phyloP scores from a whole-genome alignment of 2,113 vertebrate species.

The Sorex araneus region DNA sequence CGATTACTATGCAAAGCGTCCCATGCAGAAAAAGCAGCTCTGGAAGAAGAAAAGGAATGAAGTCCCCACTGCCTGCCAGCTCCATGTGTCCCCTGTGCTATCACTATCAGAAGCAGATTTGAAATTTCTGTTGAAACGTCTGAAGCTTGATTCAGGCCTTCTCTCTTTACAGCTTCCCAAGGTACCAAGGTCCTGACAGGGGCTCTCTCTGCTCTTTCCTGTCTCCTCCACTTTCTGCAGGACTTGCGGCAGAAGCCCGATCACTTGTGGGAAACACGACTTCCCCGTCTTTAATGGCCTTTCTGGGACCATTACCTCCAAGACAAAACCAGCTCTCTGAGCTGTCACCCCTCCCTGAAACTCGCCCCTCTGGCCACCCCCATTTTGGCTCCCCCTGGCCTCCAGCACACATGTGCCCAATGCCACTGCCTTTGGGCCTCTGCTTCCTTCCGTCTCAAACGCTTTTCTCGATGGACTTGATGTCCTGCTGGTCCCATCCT shows the following conservation, averaged over 20 bases:
- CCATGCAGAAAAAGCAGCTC: not conserved
- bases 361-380: not conserved
- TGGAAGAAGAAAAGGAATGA: not conserved
- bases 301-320: not conserved
- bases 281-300: not conserved
- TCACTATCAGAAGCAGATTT: not conserved
- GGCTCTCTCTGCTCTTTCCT: not conserved
- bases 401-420: not conserved
- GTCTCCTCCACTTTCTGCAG: not conserved
- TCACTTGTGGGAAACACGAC: slow-evolving; percentile 3
- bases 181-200: not conserved
- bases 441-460: not conserved
- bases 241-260: not conserved
- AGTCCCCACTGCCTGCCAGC: not conserved
- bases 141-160: not conserved
- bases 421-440: accelerated
- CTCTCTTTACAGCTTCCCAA: not conserved
- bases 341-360: not conserved
- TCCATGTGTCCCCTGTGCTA: not conserved
- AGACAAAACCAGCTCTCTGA: not conserved
- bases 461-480: not conserved
- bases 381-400: not conserved
- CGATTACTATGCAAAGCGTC: slow-evolving; percentile 39
- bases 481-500: not conserved
- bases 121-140: not conserved